These are phyloP conservation scores for Gymnogyps californianus DNA, from an alignment of 2,113 vertebrate genomes.

Conservation along the genomic window DNA sequence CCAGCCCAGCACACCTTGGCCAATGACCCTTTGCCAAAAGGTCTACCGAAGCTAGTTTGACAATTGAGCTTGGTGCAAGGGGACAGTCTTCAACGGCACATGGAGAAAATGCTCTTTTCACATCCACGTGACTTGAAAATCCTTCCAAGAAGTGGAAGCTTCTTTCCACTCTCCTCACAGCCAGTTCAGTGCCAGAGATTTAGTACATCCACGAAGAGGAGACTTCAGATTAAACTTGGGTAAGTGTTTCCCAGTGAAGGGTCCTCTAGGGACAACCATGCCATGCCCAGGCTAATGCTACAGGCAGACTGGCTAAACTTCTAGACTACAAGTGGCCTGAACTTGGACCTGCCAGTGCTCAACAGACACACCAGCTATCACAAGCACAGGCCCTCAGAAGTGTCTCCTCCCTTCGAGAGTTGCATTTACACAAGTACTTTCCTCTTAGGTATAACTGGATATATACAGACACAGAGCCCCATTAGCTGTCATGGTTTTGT, in stretches of 20 bases:
- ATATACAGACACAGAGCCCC: neutral
- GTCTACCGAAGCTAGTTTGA: rapidly evolving
- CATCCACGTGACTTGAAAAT: neutral
- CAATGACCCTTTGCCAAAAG: neutral
- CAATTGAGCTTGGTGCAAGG: neutral
- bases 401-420: neutral
- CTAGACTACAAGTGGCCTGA: neutral
- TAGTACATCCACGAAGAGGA: no score
- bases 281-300: neutral
- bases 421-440: neutral
- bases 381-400: neutral
- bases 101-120: neutral
- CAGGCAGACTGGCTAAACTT: neutral
- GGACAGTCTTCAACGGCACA: neutral
- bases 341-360: neutral
- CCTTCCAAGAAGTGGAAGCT: neutral
- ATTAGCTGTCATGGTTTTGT: neutral
- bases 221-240: neutral
- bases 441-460: neutral
- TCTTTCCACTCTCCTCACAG: neutral
- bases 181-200: neutral
- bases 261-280: neutral
- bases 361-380: neutral
- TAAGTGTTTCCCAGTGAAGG: neutral
- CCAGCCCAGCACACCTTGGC: neutral